These are phyloP conservation scores for Leptopilina clavipes DNA, from an alignment of 1,140 invertebrate genomes.

Conservation along the genomic window DNA sequence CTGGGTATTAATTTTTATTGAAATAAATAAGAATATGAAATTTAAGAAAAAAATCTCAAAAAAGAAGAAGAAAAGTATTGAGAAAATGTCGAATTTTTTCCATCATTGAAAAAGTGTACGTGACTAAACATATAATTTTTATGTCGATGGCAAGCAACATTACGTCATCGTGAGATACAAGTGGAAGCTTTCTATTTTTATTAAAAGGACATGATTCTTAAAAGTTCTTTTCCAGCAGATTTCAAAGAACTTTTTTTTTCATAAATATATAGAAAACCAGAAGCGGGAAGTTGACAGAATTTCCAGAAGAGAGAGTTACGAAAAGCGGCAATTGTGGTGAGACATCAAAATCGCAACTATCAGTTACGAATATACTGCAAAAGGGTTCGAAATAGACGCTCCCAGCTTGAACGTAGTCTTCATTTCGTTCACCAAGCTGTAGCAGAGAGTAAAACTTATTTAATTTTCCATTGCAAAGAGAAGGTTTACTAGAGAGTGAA, in stretches of 20 bases:
- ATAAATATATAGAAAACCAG: conserved; percentile 12
- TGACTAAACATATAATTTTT: not conserved
- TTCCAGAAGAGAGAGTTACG: not conserved
- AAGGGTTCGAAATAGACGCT: not conserved
- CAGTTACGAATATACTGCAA: not conserved
- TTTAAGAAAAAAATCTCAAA: too few species aligned
- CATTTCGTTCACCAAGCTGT: conserved; percentile 1
- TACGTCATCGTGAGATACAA: not conserved
- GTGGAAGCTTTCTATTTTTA: not conserved
- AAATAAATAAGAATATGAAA: too few species aligned
- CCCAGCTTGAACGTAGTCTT: not conserved
- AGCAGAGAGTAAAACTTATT: conserved; percentile 15
- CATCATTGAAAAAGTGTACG: not conserved
- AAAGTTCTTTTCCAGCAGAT: not conserved
- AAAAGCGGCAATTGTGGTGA: not conserved
- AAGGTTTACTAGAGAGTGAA: not conserved
- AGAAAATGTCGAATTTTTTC: not conserved
- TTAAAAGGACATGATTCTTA: not conserved
- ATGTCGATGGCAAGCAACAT: not conserved
- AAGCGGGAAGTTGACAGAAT: not conserved
- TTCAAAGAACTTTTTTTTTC: not conserved
- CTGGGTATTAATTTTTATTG: too few species aligned
- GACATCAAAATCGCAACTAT: not conserved
- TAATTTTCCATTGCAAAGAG: not conserved
- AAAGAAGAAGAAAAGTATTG: not conserved